Evolutionary conservation across 2,888 invertebrate species (phyloP), one percentile per base, ranked within the genome.

Genomic region (Rhaphigaster nebulosa): DNA sequence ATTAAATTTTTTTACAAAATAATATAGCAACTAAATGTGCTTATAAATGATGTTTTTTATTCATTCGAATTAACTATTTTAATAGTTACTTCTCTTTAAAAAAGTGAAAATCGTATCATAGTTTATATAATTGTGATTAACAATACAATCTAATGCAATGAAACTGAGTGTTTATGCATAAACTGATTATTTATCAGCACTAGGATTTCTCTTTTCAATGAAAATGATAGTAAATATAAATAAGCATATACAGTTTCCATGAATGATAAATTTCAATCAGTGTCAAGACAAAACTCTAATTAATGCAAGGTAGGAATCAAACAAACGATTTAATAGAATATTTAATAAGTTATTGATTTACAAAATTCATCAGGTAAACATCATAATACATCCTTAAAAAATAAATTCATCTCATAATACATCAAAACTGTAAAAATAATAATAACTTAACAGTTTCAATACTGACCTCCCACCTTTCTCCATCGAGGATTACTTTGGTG

Each of bases 381-480:
- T 34, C 38, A 38, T 38, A 29, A 4, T 5, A 15, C 18, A 65
- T 65, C 13, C 2, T 29, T 18, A 38, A 18, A 38, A 76, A 38
- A 76, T 76, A 76, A 76, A 76, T 76, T 76, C 4, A 76, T 38
- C 34, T 34, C 8, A 45, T 84, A n/a, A n/a, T 50, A 84, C 15
- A 50, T 13, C n/a, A 84, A 84, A n/a, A 84, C 1, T n/a, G n/a
- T 84, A 50, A 45, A 84, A 45, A n/a, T n/a, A 84, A 45, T n/a
- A 84, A 84, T n/a, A 29, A 29, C 23, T 13, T 6, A 18, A 41
- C n/a, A 84, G 13, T 50, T 84, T 2, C 45, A 23, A 60, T 89
- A 88, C 89, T 91, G 60, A 92, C 92, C 92, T 92, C 92, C 92
- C 92, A 92, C 88, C 92, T 89, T 38, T 91, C 92, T 76, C 91